A percentile compares a stretch with the other conserved stretches of the same genome.
phyloP scores from a whole-genome alignment of 2,888 invertebrate genomes.

The Synanthedon myopaeformis region DNA sequence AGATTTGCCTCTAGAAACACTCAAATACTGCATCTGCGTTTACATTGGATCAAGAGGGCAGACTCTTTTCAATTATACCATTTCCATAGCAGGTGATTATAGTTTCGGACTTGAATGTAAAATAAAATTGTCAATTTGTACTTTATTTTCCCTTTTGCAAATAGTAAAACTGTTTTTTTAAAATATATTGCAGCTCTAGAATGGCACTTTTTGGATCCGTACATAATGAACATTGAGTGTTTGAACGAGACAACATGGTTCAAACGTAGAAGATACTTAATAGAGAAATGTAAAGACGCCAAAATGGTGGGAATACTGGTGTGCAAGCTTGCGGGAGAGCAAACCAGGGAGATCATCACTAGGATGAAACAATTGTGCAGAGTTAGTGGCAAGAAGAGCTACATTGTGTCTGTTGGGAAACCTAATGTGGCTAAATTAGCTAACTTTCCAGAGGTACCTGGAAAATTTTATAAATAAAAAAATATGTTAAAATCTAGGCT shows the following conservation, averaged over 20 bases:
- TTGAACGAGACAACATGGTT: constrained; percentile 69
- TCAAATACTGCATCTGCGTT: constrained; percentile 71
- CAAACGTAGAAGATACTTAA: constrained; percentile 82
- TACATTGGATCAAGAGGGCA: constrained; percentile 76
- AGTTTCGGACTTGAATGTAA: neutral
- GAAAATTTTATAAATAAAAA: constrained; percentile 3
- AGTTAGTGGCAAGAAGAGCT: constrained; percentile 85
- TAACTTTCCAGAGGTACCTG: constrained; percentile 86
- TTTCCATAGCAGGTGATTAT: constrained; percentile 59
- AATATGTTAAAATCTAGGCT: neutral
- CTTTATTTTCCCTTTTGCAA: neutral
- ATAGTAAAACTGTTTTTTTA: neutral
- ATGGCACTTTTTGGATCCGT: constrained; percentile 71
- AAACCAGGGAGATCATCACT: constrained; percentile 81
- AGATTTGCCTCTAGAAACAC: constrained; percentile 23
- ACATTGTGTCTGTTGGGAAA: constrained; percentile 93
- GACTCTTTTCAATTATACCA: constrained; percentile 73
- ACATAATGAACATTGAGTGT: constrained; percentile 39
- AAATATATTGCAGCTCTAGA: constrained; percentile 40
- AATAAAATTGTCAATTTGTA: constrained; percentile 1
- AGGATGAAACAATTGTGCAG: constrained; percentile 79
- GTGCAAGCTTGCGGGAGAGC: constrained; percentile 89
- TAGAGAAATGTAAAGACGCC: constrained; percentile 94
- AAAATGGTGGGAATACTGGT: constrained; percentile 87
- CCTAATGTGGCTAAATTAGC: constrained; percentile 95